Conservation (phyloP, 2,888 invertebrate species). For the Drosophila villosipedis region DNA sequence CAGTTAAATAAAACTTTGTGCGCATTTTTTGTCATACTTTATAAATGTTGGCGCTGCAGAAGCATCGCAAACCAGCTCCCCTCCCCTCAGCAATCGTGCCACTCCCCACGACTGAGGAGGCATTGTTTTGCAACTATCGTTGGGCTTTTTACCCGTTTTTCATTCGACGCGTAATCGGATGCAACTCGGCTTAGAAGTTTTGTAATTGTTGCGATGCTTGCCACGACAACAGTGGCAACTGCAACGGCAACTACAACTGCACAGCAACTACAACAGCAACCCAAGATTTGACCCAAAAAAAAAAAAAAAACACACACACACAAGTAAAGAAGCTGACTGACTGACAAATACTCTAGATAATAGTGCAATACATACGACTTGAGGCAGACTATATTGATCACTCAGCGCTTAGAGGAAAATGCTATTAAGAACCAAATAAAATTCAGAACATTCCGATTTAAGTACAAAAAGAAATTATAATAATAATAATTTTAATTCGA, state of each 20-base stretch:
- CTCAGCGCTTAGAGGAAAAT: neutral
- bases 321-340: neutral
- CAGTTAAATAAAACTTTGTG: constrained; percentile 68
- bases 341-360: neutral
- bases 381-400: neutral
- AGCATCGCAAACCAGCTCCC: neutral
- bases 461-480: neutral
- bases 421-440: neutral
- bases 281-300: constrained; percentile 49
- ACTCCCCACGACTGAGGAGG: neutral
- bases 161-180: constrained; percentile 60
- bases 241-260: constrained; percentile 2
- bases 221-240: constrained; percentile 30
- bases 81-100: neutral
- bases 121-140: constrained; percentile 53
- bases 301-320: neutral
- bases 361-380: neutral
- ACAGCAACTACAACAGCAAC: constrained; percentile 21
- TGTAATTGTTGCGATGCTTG: constrained; percentile 75
- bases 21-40: constrained; percentile 70
- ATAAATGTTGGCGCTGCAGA: constrained; percentile 51
- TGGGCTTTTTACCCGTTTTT: constrained; percentile 16
- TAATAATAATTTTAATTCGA: neutral
- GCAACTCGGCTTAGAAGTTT: constrained; percentile 71
- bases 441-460: neutral